Evolutionary conservation across 1,140 invertebrate species (phyloP).

Genomic region (Diprion similis): DNA sequence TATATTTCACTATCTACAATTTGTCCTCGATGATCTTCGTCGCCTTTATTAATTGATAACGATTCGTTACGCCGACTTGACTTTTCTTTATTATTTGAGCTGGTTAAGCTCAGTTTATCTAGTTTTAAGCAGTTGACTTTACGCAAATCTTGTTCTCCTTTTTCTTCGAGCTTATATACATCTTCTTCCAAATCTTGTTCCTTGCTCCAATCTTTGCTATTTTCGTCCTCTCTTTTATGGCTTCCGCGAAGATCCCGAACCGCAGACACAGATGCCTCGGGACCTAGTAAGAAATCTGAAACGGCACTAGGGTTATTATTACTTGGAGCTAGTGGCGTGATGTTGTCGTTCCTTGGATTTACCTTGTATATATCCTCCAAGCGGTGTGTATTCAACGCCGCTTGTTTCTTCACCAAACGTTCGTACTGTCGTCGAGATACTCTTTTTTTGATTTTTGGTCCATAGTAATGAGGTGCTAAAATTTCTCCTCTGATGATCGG

Average conservation of each 20-base stretch:
- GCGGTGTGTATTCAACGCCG: conserved; percentile 24
- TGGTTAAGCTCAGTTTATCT: too few species aligned
- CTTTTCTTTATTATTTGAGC: too few species aligned
- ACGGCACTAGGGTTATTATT: conserved; percentile 45
- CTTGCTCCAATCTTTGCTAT: neutral
- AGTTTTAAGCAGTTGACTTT: neutral
- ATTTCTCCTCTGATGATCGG: neutral
- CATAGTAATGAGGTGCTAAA: conserved; percentile 12
- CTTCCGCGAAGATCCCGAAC: neutral
- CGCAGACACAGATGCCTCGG: conserved; percentile 1
- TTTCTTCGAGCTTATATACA: too few species aligned
- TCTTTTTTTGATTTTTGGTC: conserved; percentile 25
- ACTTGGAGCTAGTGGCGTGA: conserved; percentile 32
- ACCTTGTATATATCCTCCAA: conserved; percentile 38
- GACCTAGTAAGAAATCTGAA: conserved; percentile 42
- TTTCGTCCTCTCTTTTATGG: neutral
- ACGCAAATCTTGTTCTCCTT: neutral
- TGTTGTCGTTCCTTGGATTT: conserved; percentile 37
- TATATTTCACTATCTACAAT: conserved; percentile 29
- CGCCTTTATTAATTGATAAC: neutral
- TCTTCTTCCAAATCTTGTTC: neutral
- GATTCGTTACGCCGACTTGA: neutral
- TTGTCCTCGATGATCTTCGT: conserved; percentile 9
- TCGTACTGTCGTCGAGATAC: conserved; percentile 31
- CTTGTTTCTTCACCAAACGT: conserved; percentile 26